A percentile compares a stretch with the other conserved stretches of the same genome.
These are phyloP conservation scores for Coelopa frigida DNA, from an alignment of 1,140 invertebrate species.

Conservation along the genomic window DNA sequence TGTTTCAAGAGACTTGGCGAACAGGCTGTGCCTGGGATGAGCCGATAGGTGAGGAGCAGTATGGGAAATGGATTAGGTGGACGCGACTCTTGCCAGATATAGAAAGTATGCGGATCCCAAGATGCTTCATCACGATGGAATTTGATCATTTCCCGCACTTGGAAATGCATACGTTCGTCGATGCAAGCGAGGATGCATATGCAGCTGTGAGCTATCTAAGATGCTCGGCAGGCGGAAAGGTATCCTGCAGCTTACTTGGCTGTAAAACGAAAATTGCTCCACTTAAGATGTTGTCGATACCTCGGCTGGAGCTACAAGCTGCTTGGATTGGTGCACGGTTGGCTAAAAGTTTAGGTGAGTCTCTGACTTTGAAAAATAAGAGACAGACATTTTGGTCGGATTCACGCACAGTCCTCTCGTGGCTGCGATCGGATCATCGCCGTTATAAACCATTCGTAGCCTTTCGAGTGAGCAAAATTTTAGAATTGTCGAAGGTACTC, in stretches of 20 bases:
- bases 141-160: no score
- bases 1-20: no score
- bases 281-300: slow-evolving; percentile 32
- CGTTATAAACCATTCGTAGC: slow-evolving; percentile 19
- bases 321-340: slow-evolving; percentile 34
- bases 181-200: slow-evolving; percentile 6
- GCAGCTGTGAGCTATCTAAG: slow-evolving; percentile 1
- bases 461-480: slow-evolving; percentile 24
- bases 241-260: neutral
- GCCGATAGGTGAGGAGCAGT: no score
- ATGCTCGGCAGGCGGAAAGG: neutral
- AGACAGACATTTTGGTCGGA: neutral
- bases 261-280: slow-evolving; percentile 33
- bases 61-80: no score
- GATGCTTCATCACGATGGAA: no score
- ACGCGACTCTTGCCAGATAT: no score
- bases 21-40: no score
- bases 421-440: slow-evolving; percentile 1
- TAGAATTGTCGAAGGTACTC: slow-evolving; percentile 14
- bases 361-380: neutral
- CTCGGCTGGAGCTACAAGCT: slow-evolving; percentile 42
- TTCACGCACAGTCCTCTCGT: slow-evolving; percentile 1
- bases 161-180: slow-evolving; percentile 6
- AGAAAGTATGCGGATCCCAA: no score
- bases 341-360: neutral